Conservation (phyloP, 1,140 invertebrate genomes). For the Zaprionus capensis region DNA sequence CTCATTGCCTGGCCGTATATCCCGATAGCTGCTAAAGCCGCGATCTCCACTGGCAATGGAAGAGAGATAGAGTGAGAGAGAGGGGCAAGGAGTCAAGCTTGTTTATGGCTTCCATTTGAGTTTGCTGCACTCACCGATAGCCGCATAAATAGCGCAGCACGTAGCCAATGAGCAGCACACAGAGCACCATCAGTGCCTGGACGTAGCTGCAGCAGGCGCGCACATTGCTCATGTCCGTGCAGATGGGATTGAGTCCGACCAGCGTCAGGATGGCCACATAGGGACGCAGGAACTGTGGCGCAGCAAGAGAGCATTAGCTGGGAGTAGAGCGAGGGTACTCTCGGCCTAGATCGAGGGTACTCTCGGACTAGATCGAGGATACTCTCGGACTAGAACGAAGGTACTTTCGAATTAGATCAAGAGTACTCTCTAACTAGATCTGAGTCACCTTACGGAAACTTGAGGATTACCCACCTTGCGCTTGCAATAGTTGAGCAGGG, state of each 20-base stretch:
- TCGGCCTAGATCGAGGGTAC: too few relatives aligned
- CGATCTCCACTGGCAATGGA: constrained; percentile 87
- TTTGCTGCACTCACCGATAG: constrained; percentile 86
- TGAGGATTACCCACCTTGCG: constrained; percentile 85
- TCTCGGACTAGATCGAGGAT: too few relatives aligned
- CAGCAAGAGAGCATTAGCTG: background rate
- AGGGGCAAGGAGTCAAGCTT: background rate
- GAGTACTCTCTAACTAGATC: too few relatives aligned
- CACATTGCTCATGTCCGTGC: constrained; percentile 86
- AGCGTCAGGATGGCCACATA: constrained; percentile 89
- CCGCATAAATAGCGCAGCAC: constrained; percentile 91
- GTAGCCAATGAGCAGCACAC: constrained; percentile 89
- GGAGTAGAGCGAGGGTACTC: too few relatives aligned
- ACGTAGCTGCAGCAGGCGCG: constrained; percentile 87
- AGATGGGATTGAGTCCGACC: constrained; percentile 89
- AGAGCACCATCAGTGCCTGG: constrained; percentile 88
- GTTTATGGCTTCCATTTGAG: background rate
- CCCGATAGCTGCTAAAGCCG: constrained; percentile 88
- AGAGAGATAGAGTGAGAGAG: background rate
- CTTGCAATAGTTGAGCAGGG: constrained; percentile 91
- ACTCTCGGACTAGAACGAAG: too few relatives aligned
- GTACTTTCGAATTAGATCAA: too few relatives aligned
- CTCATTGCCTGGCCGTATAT: constrained; percentile 62
- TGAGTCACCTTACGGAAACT: too few relatives aligned
- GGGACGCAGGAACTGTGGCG: constrained; percentile 88